Percentiles rank a stretch among this genome's conserved stretches.
Conservation (phyloP, 1,140 invertebrate genomes). For the Adoxophyes honmai region DNA sequence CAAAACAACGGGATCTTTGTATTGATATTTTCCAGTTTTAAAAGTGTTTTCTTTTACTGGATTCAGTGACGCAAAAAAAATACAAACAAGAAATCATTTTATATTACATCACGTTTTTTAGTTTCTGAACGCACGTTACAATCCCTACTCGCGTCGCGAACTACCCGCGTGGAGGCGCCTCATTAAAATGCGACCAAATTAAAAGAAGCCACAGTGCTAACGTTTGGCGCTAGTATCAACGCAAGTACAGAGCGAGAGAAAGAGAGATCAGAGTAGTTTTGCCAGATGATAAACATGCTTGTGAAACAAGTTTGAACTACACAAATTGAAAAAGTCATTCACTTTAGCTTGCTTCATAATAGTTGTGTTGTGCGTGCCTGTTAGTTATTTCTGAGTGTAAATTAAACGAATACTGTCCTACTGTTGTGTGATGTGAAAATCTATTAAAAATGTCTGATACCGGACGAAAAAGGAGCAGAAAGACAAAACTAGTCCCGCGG, state of each 20-base stretch:
- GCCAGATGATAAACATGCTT: background rate
- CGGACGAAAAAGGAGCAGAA: slow-evolving; percentile 26
- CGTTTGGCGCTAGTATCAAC: slow-evolving; percentile 4
- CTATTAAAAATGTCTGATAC: slow-evolving; percentile 23
- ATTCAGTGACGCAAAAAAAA: too few relatives aligned
- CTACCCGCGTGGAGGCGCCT: slow-evolving; percentile 11
- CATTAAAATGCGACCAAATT: background rate
- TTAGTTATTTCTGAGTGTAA: background rate
- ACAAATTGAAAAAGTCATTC: slow-evolving; percentile 3
- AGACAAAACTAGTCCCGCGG: slow-evolving; percentile 27
- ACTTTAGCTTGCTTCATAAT: background rate
- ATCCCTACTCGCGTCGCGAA: background rate
- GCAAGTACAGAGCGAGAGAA: background rate
- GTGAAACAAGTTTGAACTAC: background rate
- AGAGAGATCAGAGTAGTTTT: slow-evolving; percentile 3
- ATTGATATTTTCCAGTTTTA: too few relatives aligned
- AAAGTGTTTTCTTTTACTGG: too few relatives aligned
- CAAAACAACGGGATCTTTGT: too few relatives aligned
- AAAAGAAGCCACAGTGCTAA: background rate
- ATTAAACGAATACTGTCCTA: too few relatives aligned
- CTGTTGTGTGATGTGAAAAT: too few relatives aligned
- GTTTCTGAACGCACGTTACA: slow-evolving; percentile 1
- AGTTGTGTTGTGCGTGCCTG: background rate
- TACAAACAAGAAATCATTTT: too few relatives aligned
- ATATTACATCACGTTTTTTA: too few relatives aligned